Conservation (phyloP, 2,888 invertebrate genomes). For the Pemphredon lugubris region DNA sequence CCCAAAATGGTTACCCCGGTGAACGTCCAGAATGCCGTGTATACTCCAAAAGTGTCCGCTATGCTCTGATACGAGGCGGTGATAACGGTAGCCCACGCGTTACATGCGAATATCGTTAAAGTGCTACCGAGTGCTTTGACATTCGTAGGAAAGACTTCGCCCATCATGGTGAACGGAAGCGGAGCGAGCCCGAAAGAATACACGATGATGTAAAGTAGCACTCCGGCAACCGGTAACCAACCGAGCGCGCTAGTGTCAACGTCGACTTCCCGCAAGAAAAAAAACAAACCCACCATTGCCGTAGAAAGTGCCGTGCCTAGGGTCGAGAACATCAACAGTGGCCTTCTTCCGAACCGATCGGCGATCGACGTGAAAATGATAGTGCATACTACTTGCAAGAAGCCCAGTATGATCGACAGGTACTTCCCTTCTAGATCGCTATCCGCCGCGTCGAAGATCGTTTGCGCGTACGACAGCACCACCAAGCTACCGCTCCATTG, state of each 20-base stretch:
- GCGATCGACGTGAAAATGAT: slow-evolving; percentile 39
- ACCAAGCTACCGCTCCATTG: slow-evolving; percentile 60
- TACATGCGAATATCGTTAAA: slow-evolving; percentile 36
- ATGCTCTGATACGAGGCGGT: slow-evolving; percentile 46
- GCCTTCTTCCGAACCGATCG: slow-evolving; percentile 56
- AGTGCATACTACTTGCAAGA: slow-evolving; percentile 53
- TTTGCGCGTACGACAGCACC: slow-evolving; percentile 55
- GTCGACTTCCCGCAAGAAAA: slow-evolving; percentile 29
- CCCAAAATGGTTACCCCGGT: slow-evolving; percentile 35
- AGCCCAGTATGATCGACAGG: slow-evolving; percentile 61
- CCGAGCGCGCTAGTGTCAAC: slow-evolving; percentile 29
- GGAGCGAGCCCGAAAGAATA: slow-evolving; percentile 57
- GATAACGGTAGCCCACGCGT: slow-evolving; percentile 41
- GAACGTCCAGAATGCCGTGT: slow-evolving; percentile 57
- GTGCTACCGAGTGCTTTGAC: slow-evolving; percentile 58
- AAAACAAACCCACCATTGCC: slow-evolving; percentile 56
- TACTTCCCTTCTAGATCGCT: slow-evolving; percentile 55
- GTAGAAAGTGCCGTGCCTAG: slow-evolving; percentile 45
- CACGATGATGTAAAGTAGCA: slow-evolving; percentile 52
- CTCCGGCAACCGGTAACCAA: slow-evolving; percentile 56
- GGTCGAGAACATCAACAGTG: slow-evolving; percentile 53
- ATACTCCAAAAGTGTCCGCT: slow-evolving; percentile 35
- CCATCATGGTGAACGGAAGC: slow-evolving; percentile 59
- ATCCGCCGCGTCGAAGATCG: slow-evolving; percentile 54
- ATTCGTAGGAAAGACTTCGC: slow-evolving; percentile 64